A percentile compares a stretch with the other conserved stretches of the same genome.
Evolutionary conservation across 2,797 vertebrate species (phyloP).

Genomic region (Cossypha dichroa): DNA sequence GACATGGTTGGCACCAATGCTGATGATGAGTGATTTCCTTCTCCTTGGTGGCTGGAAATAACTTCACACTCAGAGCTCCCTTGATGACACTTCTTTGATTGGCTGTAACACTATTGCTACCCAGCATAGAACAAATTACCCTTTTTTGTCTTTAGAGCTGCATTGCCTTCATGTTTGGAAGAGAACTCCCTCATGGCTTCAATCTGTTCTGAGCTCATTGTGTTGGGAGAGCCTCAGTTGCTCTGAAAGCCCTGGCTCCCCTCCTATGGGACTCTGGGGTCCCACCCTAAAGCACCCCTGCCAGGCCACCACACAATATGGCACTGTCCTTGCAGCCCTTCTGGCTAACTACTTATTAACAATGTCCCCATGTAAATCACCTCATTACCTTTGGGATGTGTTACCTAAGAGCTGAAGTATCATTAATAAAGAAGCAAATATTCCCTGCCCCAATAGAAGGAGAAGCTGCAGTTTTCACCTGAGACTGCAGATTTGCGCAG

Average conservation of each 20-base stretch:
- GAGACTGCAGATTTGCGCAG: neutral
- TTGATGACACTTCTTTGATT: neutral
- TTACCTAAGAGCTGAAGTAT: neutral
- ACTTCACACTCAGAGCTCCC: neutral
- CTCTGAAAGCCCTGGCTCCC: neutral
- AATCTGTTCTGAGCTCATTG: neutral
- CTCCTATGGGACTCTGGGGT: accelerated
- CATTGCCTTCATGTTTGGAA: neutral
- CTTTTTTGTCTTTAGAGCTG: neutral
- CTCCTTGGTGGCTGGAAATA: neutral
- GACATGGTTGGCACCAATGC: accelerated
- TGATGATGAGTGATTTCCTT: neutral
- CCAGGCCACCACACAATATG: accelerated
- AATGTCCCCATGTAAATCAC: accelerated
- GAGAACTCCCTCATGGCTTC: neutral
- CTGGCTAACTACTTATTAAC: neutral
- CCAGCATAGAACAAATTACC: neutral
- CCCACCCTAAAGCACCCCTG: neutral
- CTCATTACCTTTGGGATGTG: neutral
- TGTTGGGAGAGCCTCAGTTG: accelerated
- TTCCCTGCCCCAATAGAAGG: accelerated
- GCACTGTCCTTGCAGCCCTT: neutral
- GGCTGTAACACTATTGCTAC: neutral
- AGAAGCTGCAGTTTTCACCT: neutral
- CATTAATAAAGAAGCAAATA: accelerated